Evolutionary conservation across 2,113 vertebrate species (phyloP), one percentile per base, ranked within the genome.

Genomic region (Dolichallabes microphthalmus): DNA sequence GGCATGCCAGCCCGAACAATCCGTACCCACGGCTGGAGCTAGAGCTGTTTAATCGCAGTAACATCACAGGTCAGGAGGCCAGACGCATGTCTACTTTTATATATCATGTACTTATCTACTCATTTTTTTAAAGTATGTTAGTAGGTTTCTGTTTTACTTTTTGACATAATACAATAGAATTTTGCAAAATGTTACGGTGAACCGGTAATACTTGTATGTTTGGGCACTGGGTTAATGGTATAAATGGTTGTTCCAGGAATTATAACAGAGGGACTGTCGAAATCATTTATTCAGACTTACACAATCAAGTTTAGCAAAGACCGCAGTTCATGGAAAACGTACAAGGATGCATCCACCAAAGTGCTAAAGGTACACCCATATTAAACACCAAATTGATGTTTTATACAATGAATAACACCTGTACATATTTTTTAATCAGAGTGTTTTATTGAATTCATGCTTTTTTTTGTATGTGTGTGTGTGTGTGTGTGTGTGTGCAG

Each of bases 301-400:
- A 77, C 53, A 4, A 75, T 97, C 53, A 90, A 88, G 87, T 96
- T 89, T 90, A 96, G 96, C 90, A 96, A 94, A 0, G 96, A 97
- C 0, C 86, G 93, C 84, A 96, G 90, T 90, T 95, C 91, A 50
- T 97, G 96, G 96, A 96, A 92, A 89, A 86, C 86, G 58, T 96
- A 96, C 92, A 96, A 94, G 90, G 92, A 88, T 9, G 87, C 86
- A 7, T 5, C 87, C 2, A 93, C 90, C 88, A 96, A 91, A 87
- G 94, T 96, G 63, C 93, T 92, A 85, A 96, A 95, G 95, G 96
- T 96, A 87, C 32, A 85, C 7, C 15, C 14, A 2, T 32, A 66
- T 60, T 57, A 71, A 13, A 39, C 15, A 32, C 50, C 45, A 58
- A 32, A 27, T 66, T 85, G 32, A 55, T 19, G 15, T 57, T 25